phyloP scores from a whole-genome alignment of 37 sponge, comb jelly and placozoan species.

The Spongia lamella region DNA sequence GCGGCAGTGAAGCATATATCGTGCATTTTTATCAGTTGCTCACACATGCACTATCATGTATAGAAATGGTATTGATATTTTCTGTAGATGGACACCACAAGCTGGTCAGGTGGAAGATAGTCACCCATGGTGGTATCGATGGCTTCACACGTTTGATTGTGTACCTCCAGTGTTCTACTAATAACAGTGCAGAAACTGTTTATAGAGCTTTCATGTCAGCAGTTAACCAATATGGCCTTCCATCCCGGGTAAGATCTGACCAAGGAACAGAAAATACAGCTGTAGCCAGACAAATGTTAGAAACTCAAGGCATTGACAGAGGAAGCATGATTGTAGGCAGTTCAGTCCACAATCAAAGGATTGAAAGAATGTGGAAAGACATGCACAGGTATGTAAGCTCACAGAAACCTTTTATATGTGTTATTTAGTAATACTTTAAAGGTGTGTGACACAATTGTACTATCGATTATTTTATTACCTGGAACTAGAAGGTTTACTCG shows the following conservation, averaged over 20 bases:
- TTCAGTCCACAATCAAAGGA: conserved; percentile 26
- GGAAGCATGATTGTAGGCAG: conserved; percentile 21
- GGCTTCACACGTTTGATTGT: conserved; percentile 56
- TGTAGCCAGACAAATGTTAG: conserved; percentile 53
- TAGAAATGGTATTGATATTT: not conserved
- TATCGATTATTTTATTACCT: conserved; percentile 44
- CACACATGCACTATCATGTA: no score
- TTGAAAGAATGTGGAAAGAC: conserved; percentile 21
- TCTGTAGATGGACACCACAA: conserved; percentile 60
- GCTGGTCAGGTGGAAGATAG: conserved; percentile 66
- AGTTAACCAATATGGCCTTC: conserved; percentile 31
- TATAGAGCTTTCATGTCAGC: conserved; percentile 43
- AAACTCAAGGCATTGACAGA: conserved; percentile 28
- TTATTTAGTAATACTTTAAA: not conserved
- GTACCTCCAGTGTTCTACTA: conserved; percentile 35
- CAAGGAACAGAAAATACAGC: conserved; percentile 43
- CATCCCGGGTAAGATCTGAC: conserved; percentile 58
- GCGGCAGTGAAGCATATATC: not conserved
- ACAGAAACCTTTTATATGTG: no score
- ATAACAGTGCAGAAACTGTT: conserved; percentile 62
- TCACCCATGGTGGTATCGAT: conserved; percentile 61
- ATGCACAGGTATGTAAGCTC: no score
- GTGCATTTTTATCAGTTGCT: not conserved
- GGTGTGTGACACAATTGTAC: conserved; percentile 27
- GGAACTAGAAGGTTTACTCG: conserved; percentile 21